These are phyloP conservation scores for Tipula helvola DNA, from an alignment of 2,888 invertebrate genomes.

Conservation along the genomic window DNA sequence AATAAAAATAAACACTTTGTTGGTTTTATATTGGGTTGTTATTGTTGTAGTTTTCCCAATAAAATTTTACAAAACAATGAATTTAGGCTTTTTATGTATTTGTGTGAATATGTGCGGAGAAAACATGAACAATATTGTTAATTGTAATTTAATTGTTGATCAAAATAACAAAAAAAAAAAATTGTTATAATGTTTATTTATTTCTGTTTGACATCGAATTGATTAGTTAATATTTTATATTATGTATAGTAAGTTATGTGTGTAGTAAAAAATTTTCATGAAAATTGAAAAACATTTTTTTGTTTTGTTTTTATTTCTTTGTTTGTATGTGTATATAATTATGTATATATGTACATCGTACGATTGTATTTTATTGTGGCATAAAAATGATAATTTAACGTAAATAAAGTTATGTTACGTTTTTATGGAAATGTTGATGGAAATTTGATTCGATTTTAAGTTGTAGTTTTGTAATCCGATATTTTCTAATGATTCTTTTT, in stretches of 20 bases:
- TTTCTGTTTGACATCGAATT: not conserved
- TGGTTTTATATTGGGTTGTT: not conserved
- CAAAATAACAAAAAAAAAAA: not conserved
- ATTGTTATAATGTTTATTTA: not conserved
- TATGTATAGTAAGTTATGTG: not conserved
- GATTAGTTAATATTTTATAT: not conserved
- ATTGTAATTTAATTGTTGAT: conserved; percentile 4
- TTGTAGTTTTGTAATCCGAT: conserved; percentile 6
- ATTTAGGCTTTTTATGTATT: not conserved
- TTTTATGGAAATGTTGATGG: not conserved
- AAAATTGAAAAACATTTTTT: not conserved
- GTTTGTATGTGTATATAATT: not conserved
- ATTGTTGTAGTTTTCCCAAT: not conserved
- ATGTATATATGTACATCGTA: not conserved
- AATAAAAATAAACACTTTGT: not conserved
- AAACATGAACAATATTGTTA: not conserved
- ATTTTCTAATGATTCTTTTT: not conserved
- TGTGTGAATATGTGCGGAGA: not conserved
- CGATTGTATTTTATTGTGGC: not conserved
- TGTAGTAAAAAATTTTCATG: not conserved
- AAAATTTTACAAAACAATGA: not conserved
- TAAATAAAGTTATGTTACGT: not conserved
- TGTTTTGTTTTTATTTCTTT: not conserved
- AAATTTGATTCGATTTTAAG: conserved; percentile 8
- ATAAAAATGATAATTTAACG: not conserved